phyloP scores from a whole-genome alignment of 2,113 vertebrate species.

The Rhea pennata region DNA sequence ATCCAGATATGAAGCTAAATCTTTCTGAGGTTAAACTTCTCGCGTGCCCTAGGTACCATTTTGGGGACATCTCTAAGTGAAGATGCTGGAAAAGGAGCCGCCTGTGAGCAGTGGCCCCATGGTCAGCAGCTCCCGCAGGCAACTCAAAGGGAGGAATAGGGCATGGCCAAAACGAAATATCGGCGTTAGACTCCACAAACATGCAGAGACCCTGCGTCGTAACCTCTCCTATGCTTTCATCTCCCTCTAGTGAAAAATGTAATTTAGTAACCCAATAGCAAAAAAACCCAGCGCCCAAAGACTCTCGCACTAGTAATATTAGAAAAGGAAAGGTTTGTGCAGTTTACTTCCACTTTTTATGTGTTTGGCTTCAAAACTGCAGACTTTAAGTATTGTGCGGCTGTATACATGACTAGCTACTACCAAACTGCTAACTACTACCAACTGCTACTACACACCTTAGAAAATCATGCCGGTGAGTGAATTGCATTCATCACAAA shows the following conservation, averaged over 20 bases:
- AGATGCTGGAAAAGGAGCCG: too few species aligned
- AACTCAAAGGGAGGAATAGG: neutral
- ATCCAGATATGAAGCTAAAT: neutral
- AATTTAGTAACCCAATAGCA: neutral
- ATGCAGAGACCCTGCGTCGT: neutral
- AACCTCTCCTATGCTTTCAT: neutral
- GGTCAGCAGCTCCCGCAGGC: neutral
- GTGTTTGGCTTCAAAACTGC: neutral
- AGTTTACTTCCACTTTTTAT: neutral
- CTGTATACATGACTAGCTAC: neutral
- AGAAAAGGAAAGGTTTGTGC: neutral
- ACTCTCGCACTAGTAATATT: neutral
- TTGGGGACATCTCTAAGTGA: too few species aligned
- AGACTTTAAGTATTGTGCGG: neutral
- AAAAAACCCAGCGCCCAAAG: neutral
- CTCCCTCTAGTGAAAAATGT: neutral
- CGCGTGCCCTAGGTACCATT: too few species aligned
- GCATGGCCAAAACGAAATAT: neutral
- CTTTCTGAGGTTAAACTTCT: too few species aligned
- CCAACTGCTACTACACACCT: neutral
- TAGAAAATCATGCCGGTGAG: neutral
- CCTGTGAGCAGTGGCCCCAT: neutral
- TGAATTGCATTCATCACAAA: constrained; percentile 29
- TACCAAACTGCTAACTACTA: neutral
- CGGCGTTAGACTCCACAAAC: neutral